A percentile compares a stretch with the other conserved stretches of the same genome.
Evolutionary conservation across 2,113 vertebrate genomes (phyloP).

Genomic region (Aegotheles bennettii): DNA sequence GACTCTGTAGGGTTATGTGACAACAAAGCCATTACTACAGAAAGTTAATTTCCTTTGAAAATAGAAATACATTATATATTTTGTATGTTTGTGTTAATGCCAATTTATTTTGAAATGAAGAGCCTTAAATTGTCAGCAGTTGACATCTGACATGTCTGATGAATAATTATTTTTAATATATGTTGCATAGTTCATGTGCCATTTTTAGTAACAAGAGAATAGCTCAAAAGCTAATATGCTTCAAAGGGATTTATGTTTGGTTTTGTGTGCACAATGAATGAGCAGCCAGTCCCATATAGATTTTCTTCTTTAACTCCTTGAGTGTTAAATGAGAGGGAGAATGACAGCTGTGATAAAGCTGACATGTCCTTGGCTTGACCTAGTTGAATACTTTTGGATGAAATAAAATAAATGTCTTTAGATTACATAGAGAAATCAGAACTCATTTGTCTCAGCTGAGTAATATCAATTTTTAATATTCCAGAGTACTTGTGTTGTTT

Average conservation of each 20-base stretch:
- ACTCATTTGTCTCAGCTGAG: not conserved
- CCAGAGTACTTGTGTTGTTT: constrained; percentile 24
- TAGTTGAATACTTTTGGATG: not conserved
- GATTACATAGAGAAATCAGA: not conserved
- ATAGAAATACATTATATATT: not conserved
- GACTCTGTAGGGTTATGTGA: not conserved
- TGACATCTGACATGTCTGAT: not conserved
- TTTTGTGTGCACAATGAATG: not conserved
- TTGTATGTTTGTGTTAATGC: not conserved
- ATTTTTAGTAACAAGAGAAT: not conserved
- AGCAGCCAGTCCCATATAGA: not conserved
- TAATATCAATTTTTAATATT: constrained; percentile 25
- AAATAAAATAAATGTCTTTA: not conserved
- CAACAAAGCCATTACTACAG: not conserved
- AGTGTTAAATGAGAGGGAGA: not conserved
- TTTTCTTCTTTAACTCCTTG: not conserved
- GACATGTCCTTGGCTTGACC: not conserved
- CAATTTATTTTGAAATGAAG: not conserved
- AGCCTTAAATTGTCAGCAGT: not conserved
- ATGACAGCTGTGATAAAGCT: not conserved
- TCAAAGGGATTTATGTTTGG: not conserved
- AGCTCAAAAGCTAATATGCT: not conserved
- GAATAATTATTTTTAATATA: not conserved
- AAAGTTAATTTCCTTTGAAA: not conserved
- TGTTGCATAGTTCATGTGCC: not conserved